Base-by-base conservation (phyloP, 2,888 invertebrate species). In the Selenia dentaria region DNA sequence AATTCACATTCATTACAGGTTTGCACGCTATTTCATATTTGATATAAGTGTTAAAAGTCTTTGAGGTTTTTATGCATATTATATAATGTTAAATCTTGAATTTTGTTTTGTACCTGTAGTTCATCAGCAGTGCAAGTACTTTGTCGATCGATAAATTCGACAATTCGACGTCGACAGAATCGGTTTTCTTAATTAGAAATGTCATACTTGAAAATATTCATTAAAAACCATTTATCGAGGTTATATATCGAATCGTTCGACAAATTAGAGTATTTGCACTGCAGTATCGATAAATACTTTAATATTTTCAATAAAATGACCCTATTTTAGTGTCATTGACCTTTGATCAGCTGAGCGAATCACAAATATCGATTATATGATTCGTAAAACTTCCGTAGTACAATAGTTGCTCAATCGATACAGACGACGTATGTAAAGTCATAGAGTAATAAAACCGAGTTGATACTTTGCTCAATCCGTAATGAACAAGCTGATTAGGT, bases 401-500 rank as follows among this genome's bases (percentile, higher is more conserved):
- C 22, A 22, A 22, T 6, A 22, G 0, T 22, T 22, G 22, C 22
- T 22, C 22, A 22, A 22, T 22, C 8, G 8, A 18, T 22, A 22
- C 22, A 22, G 8, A 22, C 8, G 8, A 22, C 2, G 22, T 6
- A 8, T 22, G 22, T 22, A 4, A 16, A 3, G 16, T 16, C 16
- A 16, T 16, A 3, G 16, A 3, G 4, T 3, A 16, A 16, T 8
- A 1, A 22, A 22, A 6, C 22, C 22, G 22, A 22, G 22, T 22
- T 22, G 5, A 8, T 16, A 24, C 13, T 34, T 54, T 54, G 54
- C 54, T 54, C 54, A 54, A 54, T 37, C 43, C 27, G 27, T 36
- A 37, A 43, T 40, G 44, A 44, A 41, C 37, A 50, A 46, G 9
- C 29, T 39, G 24, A 26, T 39, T 35, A 45, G 44, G 28, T 26